Evolutionary conservation across 2,113 vertebrate species (phyloP).

Genomic region (Danio rerio): DNA sequence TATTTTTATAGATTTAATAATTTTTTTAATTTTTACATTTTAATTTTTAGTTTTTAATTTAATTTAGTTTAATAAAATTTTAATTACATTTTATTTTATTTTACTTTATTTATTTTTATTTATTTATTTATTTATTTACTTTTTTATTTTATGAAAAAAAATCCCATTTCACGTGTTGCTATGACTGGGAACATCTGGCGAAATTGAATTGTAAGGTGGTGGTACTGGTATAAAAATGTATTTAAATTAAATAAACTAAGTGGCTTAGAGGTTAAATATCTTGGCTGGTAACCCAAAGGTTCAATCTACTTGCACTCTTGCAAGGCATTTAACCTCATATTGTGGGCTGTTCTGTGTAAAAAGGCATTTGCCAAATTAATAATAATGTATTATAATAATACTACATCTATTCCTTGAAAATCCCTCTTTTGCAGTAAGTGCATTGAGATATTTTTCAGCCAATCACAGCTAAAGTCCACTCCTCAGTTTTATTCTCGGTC

Average conservation of each 20-base stretch:
- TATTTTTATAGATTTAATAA: too few species aligned
- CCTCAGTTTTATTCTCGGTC: neutral
- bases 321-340: neutral
- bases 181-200: neutral
- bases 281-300: neutral
- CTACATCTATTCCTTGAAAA: neutral
- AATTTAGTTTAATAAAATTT: too few species aligned
- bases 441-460: neutral
- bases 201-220: neutral
- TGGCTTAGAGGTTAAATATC: neutral
- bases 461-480: neutral
- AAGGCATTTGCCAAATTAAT: neutral
- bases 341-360: neutral
- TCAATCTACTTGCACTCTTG: neutral
- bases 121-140: too few species aligned
- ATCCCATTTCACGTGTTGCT: neutral
- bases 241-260: neutral
- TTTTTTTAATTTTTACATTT: too few species aligned
- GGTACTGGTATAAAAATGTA: neutral
- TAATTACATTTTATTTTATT: too few species aligned
- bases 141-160: too few species aligned
- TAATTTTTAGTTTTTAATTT: too few species aligned
- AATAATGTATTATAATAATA: constrained; percentile 13
- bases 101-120: too few species aligned
- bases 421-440: neutral